phyloP scores from a whole-genome alignment of 2,797 vertebrate genomes.

The Sebastes minor region DNA sequence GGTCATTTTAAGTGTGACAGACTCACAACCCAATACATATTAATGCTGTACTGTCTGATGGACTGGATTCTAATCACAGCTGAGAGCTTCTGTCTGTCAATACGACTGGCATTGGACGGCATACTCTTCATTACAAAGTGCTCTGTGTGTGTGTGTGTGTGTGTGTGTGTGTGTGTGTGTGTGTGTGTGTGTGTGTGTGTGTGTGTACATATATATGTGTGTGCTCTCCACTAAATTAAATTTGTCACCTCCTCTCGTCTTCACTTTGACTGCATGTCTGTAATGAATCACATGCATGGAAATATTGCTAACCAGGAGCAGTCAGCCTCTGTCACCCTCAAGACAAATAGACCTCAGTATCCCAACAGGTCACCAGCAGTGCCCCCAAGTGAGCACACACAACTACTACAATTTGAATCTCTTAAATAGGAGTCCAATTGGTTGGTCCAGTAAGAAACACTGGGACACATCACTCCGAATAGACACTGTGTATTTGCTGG shows the following conservation, averaged over 20 bases:
- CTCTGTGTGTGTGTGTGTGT: background rate
- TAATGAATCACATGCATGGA: conserved; percentile 49
- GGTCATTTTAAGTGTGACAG: background rate
- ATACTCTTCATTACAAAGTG: conserved; percentile 51
- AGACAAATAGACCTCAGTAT: background rate
- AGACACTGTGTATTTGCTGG: background rate
- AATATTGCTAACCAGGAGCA: conserved; percentile 5
- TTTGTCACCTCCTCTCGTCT: conserved; percentile 28
- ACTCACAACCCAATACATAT: background rate
- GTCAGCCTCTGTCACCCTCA: background rate
- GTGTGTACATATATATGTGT: background rate
- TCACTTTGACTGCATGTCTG: conserved; percentile 28
- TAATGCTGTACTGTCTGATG: background rate
- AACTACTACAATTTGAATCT: background rate
- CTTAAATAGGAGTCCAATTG: background rate
- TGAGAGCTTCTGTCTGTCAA: conserved; percentile 65
- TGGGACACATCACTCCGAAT: background rate
- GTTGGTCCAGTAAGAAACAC: background rate
- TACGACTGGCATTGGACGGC: conserved; percentile 18
- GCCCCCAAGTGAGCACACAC: background rate
- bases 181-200: background rate
- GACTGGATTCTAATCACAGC: conserved; percentile 61
- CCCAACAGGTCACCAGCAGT: background rate
- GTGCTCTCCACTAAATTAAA: conserved; percentile 61
- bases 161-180: background rate